Percentiles rank a stretch among this genome's conserved stretches.
phyloP scores from a whole-genome alignment of 1,140 invertebrate species.

The Xylocopa sonorina region DNA sequence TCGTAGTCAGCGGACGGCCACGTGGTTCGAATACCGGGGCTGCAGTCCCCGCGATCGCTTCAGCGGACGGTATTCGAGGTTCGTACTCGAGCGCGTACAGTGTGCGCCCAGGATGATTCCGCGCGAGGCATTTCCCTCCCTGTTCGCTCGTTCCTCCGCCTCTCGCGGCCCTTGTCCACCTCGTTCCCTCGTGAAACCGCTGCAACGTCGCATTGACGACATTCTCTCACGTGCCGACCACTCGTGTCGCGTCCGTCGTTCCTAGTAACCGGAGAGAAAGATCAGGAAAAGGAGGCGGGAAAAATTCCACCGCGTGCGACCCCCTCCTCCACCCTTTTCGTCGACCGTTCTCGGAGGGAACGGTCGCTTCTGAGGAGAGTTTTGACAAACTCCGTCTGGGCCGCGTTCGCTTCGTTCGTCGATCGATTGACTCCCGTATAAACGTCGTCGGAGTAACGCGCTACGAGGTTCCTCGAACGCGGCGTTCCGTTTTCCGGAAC shows the following conservation, averaged over 20 bases:
- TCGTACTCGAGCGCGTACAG: slow-evolving; percentile 61
- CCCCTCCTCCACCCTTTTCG: no score
- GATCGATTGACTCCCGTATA: no score
- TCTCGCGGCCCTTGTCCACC: slow-evolving; percentile 24
- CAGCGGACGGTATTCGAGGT: slow-evolving; percentile 65
- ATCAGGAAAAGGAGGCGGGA: slow-evolving; percentile 42
- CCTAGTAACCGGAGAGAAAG: slow-evolving; percentile 65
- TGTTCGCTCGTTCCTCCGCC: slow-evolving; percentile 27
- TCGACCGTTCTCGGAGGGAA: no score
- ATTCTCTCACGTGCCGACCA: slow-evolving; percentile 79
- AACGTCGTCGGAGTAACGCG: no score
- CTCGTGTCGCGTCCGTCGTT: slow-evolving; percentile 70
- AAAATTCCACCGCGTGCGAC: slow-evolving; percentile 30
- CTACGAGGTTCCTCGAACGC: slow-evolving; percentile 54
- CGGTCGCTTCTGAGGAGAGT: no score
- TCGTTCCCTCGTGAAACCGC: slow-evolving; percentile 58
- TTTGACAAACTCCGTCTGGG: no score
- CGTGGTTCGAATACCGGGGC: slow-evolving; percentile 70
- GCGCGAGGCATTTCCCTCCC: slow-evolving; percentile 60
- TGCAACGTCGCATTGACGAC: slow-evolving; percentile 71
- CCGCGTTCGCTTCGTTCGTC: no score
- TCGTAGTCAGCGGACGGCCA: slow-evolving; percentile 55
- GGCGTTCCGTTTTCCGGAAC: slow-evolving; percentile 48
- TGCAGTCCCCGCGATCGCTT: slow-evolving; percentile 53
- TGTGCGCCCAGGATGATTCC: slow-evolving; percentile 54